Conservation (phyloP, 2,113 vertebrate species). For the Carettochelys insculpta region DNA sequence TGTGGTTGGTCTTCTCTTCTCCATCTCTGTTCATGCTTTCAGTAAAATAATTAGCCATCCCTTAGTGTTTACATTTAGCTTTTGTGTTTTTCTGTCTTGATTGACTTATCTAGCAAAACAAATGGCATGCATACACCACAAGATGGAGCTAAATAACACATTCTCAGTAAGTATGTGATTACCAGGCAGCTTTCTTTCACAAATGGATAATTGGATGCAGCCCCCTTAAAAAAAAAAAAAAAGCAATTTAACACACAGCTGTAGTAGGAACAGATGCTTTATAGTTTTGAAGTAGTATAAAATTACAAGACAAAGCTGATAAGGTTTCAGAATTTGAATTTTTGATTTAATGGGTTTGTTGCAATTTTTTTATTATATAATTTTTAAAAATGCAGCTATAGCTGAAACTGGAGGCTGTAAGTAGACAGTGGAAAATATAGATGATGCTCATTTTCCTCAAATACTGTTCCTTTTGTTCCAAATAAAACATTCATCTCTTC, state of each 20-base stretch:
- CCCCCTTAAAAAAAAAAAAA: conserved; percentile 31
- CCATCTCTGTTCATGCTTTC: background rate
- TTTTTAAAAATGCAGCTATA: conserved; percentile 43
- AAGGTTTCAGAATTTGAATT: conserved; percentile 23
- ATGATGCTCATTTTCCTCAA: background rate
- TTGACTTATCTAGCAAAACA: background rate
- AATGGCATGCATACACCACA: conserved; percentile 62
- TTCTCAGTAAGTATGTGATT: conserved; percentile 31
- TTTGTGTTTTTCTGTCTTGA: background rate
- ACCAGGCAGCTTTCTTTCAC: conserved; percentile 29
- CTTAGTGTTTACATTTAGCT: background rate
- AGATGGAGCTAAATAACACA: conserved; percentile 70
- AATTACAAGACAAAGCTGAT: conserved; percentile 42
- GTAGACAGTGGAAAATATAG: background rate
- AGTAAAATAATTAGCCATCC: background rate
- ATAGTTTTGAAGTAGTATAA: conserved; percentile 19
- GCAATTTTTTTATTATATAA: conserved; percentile 12
- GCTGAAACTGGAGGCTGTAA: background rate
- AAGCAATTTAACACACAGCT: conserved; percentile 10
- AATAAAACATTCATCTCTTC: background rate
- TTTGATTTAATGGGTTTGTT: conserved; percentile 21
- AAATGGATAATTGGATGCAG: conserved; percentile 42
- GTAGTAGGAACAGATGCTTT: conserved; percentile 48
- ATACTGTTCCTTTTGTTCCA: background rate
- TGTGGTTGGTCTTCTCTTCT: background rate